Base-by-base conservation (phyloP, 2,888 invertebrate species). In the Bembecia ichneumoniformis region DNA sequence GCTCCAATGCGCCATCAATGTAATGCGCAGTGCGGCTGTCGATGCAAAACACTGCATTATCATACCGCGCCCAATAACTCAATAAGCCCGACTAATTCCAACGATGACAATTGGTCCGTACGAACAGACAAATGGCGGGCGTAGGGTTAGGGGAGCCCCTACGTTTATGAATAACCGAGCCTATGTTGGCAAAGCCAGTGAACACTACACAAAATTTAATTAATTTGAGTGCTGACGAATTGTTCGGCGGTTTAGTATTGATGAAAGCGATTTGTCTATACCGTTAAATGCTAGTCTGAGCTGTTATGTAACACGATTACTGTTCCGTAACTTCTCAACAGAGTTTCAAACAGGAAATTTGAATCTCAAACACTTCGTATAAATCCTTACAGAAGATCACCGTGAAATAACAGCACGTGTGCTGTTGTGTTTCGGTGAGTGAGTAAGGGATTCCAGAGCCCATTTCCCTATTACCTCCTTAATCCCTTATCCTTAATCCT, bases 21-120 rank as follows among this genome's bases (percentile, higher is more conserved):
- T 62, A 60, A 65, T 60, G 65, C 70, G 66, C 67, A 66, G 50
- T 66, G 71, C 68, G 66, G 70, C 14, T 49, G 53, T 59, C 57
- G 56, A 62, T 66, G 63, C 60, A 60, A 63, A 66, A 63, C 61
- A 62, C 63, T 60, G 66, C 63, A 64, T 60, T 64, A 62, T 44
- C 44, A 16, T 16, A 15, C 15, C 55, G 53, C 60, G 53, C 52
- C 43, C 35, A 15, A 14, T 15, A 40, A 17, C 17, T 28, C 36
- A 16, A 40, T 20, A 40, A 40, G 28, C 28, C 13, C n/a, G 40
- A n/a, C 13, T 40, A 40, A 40, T 40, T 40, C 40, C 7, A 40
- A 40, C n/a, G 40, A 13, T 40, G 11, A 40, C 40, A 40, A 40
- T 40, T 14, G 40, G 40, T 40, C 7, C 14, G 11, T n/a, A 40